Conservation (phyloP, 2,113 vertebrate genomes). For the Diadophis punctatus region DNA sequence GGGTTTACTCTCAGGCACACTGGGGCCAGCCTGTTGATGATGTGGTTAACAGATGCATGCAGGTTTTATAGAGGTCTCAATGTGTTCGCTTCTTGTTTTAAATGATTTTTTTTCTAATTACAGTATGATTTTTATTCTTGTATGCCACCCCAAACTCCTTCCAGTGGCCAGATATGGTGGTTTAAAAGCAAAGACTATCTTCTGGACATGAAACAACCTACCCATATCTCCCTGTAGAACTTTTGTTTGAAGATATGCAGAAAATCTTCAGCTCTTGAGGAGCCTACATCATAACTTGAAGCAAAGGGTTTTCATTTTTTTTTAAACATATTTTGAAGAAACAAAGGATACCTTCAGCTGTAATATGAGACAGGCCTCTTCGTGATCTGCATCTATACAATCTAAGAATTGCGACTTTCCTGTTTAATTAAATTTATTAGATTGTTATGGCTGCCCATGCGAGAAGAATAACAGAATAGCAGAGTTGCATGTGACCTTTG, state of each 20-base stretch:
- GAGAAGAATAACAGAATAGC: not conserved
- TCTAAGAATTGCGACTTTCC: not conserved
- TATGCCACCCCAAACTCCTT: not conserved
- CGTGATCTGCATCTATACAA: not conserved
- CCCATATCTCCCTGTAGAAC: not conserved
- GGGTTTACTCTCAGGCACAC: not conserved
- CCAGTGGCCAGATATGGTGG: not conserved
- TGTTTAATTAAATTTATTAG: not conserved
- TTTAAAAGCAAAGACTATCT: not conserved
- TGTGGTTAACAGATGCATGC: not conserved
- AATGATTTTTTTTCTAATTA: not conserved
- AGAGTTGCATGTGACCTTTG: not conserved
- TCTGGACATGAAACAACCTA: not conserved
- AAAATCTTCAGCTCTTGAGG: not conserved
- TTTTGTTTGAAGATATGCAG: not conserved
- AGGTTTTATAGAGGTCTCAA: not conserved
- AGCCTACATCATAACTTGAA: not conserved
- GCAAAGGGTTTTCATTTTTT: not conserved
- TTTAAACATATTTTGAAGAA: not conserved
- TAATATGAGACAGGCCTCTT: not conserved
- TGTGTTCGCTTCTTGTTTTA: not conserved
- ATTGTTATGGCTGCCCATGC: not conserved
- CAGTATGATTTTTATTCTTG: not conserved
- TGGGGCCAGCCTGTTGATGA: not conserved
- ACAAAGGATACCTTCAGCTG: not conserved